phyloP scores from a whole-genome alignment of 2,888 invertebrate species.

The Harmothoe impar region DNA sequence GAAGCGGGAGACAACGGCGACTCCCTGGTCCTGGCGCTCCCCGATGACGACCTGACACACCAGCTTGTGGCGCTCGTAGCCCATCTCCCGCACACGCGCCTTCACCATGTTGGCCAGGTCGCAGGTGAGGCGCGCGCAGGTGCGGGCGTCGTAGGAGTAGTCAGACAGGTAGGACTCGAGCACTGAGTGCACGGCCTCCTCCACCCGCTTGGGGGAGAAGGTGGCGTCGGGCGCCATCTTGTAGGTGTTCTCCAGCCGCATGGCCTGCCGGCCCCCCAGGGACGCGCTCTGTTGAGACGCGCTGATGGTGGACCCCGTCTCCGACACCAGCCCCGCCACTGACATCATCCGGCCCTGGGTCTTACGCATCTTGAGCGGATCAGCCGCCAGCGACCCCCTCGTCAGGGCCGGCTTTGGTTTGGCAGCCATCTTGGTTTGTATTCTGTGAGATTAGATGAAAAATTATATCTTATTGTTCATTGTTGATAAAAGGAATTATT shows the following conservation, averaged over 20 bases:
- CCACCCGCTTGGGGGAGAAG: slow-evolving; percentile 68
- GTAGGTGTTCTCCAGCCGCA: slow-evolving; percentile 73
- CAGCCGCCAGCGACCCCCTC: not conserved
- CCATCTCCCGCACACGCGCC: slow-evolving; percentile 70
- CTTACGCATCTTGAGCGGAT: not conserved
- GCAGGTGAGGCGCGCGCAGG: slow-evolving; percentile 70
- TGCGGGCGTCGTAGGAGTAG: slow-evolving; percentile 69
- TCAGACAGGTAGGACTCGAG: slow-evolving; percentile 70
- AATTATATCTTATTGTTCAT: not conserved
- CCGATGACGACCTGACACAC: slow-evolving; percentile 73
- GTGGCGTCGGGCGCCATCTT: slow-evolving; percentile 72
- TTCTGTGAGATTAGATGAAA: not conserved
- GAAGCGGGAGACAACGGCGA: slow-evolving; percentile 73
- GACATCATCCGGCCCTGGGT: not conserved
- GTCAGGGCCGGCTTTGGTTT: slow-evolving; percentile 19
- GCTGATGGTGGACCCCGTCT: slow-evolving; percentile 24
- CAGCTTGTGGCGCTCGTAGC: slow-evolving; percentile 72
- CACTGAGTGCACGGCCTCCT: slow-evolving; percentile 65
- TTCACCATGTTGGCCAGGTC: slow-evolving; percentile 72
- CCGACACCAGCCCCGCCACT: not conserved
- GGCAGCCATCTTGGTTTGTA: slow-evolving; percentile 24
- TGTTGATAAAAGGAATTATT: too few relatives aligned
- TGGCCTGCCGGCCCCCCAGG: not conserved
- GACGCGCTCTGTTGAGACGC: slow-evolving; percentile 32
- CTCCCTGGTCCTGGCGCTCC: slow-evolving; percentile 72